Evolutionary conservation across 2,888 invertebrate species (phyloP).

Genomic region (Plagodis dolabraria): DNA sequence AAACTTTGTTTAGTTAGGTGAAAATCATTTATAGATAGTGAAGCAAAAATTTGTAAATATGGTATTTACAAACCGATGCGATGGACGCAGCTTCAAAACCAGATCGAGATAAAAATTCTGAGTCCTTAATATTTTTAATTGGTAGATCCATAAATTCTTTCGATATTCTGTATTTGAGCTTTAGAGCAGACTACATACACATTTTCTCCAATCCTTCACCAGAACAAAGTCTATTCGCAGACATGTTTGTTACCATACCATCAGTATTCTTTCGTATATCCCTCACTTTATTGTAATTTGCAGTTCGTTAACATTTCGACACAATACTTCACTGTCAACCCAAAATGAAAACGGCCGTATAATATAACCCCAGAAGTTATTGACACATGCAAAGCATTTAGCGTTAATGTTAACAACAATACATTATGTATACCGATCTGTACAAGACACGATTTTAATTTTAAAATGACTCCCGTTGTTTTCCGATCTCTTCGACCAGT

Average conservation of each 20-base stretch:
- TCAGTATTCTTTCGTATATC: background rate
- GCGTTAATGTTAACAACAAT: slow-evolving; percentile 48
- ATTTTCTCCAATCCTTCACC: no score
- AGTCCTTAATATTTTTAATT: no score
- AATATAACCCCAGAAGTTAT: slow-evolving; percentile 43
- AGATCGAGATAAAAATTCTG: no score
- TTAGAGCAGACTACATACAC: no score
- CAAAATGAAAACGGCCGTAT: slow-evolving; percentile 1
- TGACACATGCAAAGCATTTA: slow-evolving; percentile 56
- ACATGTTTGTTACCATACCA: background rate
- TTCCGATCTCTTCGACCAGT: slow-evolving; percentile 48
- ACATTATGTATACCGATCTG: slow-evolving; percentile 54
- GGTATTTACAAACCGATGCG: no score
- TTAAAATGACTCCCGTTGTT: slow-evolving; percentile 58
- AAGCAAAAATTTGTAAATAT: no score
- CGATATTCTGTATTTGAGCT: no score
- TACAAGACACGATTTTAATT: slow-evolving; percentile 56
- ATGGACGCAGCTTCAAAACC: no score
- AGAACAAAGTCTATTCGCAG: no score
- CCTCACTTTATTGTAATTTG: background rate
- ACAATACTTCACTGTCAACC: slow-evolving; percentile 7
- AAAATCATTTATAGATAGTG: no score
- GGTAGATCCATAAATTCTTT: no score
- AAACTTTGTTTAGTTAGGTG: no score
- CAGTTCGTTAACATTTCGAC: background rate